Evolutionary conservation across 2,113 vertebrate species (phyloP).

Genomic region (Pteronura brasiliensis): DNA sequence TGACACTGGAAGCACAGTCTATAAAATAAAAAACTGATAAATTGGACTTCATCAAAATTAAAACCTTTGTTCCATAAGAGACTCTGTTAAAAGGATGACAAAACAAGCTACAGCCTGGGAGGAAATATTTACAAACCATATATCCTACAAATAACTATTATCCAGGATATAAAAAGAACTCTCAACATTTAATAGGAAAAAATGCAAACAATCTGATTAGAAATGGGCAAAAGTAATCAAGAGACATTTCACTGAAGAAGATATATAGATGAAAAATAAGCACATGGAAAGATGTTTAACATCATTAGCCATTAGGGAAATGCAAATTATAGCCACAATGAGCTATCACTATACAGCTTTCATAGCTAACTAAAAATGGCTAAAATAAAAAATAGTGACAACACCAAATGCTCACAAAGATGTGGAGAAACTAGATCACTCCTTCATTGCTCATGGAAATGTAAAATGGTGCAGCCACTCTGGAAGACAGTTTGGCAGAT

Average conservation of each 20-base stretch:
- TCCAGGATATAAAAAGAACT: neutral
- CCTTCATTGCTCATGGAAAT: neutral
- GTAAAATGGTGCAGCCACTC: neutral
- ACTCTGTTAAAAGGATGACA: neutral
- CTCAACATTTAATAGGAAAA: neutral
- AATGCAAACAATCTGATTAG: neutral
- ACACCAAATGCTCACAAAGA: neutral
- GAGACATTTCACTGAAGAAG: neutral
- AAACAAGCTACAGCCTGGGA: neutral
- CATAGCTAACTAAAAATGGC: neutral
- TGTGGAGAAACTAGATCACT: neutral
- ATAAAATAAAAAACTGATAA: neutral
- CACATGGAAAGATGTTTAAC: neutral
- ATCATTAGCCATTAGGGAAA: neutral
- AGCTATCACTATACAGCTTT: neutral
- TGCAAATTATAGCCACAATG: neutral
- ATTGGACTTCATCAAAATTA: neutral
- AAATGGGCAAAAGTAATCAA: conserved; percentile 11
- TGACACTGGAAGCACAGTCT: neutral
- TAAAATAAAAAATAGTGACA: neutral
- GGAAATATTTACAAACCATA: neutral
- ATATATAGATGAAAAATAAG: conserved; percentile 10
- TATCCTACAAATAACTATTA: neutral
- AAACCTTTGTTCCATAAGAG: neutral
- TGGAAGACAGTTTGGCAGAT: neutral